Percentiles rank a stretch among this genome's conserved stretches.
Conservation (phyloP, 2,797 vertebrate species). For the Cyclura pinguis region DNA sequence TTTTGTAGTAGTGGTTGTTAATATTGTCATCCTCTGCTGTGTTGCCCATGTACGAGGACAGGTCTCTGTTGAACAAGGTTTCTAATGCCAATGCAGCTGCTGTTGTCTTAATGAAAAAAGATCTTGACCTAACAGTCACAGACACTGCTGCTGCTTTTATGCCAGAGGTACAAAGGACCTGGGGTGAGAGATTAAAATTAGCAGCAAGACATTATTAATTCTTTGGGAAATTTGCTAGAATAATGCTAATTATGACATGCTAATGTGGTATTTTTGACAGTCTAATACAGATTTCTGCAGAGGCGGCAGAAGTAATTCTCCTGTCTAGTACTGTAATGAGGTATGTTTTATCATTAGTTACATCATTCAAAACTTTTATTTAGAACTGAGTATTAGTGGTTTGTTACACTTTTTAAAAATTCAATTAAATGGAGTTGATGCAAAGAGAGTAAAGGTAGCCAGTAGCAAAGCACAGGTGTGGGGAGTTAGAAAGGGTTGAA, state of each 20-base stretch:
- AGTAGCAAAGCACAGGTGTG: neutral
- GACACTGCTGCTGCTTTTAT: neutral
- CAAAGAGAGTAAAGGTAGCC: neutral
- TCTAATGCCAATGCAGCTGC: neutral
- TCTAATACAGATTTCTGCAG: constrained; percentile 36
- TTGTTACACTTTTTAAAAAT: neutral
- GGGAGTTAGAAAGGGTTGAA: neutral
- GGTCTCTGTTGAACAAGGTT: neutral
- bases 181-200: constrained; percentile 48
- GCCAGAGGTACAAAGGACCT: constrained; percentile 42
- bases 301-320: constrained; percentile 60
- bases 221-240: constrained; percentile 53
- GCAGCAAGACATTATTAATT: constrained; percentile 58
- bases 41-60: neutral
- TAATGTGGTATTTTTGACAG: constrained; percentile 58
- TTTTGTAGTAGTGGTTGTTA: no score
- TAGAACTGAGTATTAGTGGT: constrained; percentile 34
- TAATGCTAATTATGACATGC: constrained; percentile 55
- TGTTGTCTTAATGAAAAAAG: neutral
- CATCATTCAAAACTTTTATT: constrained; percentile 56
- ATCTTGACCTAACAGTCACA: fast-evolving
- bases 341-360: constrained; percentile 44
- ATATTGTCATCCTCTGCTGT: neutral
- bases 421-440: constrained; percentile 42
- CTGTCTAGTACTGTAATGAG: constrained; percentile 41